These are phyloP conservation scores for Corythaixoides concolor DNA, from an alignment of 2,113 vertebrate genomes.

Conservation along the genomic window DNA sequence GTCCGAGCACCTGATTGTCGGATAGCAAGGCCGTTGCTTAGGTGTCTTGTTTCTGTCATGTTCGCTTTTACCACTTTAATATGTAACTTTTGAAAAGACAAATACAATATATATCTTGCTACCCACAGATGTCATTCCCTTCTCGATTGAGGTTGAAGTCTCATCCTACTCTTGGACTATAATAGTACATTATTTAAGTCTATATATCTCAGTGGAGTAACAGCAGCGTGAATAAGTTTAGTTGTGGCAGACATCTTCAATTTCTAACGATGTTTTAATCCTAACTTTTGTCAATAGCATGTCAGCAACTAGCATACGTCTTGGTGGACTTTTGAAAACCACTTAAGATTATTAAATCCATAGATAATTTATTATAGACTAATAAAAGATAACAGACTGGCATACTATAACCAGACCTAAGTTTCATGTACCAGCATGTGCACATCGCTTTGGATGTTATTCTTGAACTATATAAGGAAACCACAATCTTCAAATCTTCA, in stretches of 20 bases:
- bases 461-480: background rate
- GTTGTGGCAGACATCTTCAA: background rate
- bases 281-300: background rate
- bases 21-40: background rate
- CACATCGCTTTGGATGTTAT: background rate
- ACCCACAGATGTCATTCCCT: background rate
- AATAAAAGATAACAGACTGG: background rate
- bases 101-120: background rate
- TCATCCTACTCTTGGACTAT: background rate
- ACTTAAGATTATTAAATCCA: background rate
- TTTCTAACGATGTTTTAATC: background rate
- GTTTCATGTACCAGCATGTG: background rate
- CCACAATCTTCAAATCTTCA: background rate
- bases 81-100: background rate
- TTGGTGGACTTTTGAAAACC: background rate
- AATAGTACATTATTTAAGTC: background rate
- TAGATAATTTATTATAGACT: background rate
- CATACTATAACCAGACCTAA: background rate
- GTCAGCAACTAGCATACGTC: background rate
- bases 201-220: background rate
- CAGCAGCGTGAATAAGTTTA: background rate
- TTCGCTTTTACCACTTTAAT: background rate
- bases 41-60: background rate
- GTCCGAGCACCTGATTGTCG: background rate
- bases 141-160: background rate